A percentile compares a stretch with the other conserved stretches of the same genome.
Evolutionary conservation across 2,113 vertebrate species (phyloP).

Genomic region (Xiphophorus hellerii): DNA sequence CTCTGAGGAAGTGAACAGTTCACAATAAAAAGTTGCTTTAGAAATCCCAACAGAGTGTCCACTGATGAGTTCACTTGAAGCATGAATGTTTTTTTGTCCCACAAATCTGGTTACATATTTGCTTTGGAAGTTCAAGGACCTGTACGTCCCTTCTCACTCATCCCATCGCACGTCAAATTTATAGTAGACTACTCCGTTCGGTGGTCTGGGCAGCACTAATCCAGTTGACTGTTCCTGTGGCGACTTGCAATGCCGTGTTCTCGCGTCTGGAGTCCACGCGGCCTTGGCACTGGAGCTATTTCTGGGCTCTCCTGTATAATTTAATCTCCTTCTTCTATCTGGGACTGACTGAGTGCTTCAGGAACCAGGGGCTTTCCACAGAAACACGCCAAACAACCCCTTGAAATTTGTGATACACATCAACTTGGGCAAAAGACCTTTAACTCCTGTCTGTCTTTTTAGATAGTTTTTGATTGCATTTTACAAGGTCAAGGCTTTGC

Average conservation of each 20-base stretch:
- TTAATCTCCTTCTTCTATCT: conserved; percentile 74
- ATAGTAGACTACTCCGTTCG: background rate
- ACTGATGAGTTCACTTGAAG: too few relatives aligned
- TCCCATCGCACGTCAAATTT: background rate
- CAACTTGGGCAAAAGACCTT: background rate
- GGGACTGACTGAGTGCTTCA: conserved; percentile 60
- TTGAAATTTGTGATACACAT: background rate
- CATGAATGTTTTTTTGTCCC: too few relatives aligned
- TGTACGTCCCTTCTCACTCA: background rate
- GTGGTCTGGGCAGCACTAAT: conserved; percentile 53
- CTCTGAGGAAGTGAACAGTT: conserved; percentile 4
- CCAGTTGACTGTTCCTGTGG: conserved; percentile 55
- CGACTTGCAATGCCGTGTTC: conserved; percentile 53
- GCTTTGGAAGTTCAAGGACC: conserved; percentile 12
- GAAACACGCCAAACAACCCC: conserved; percentile 26
- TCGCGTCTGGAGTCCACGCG: conserved; percentile 56
- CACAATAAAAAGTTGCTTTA: conserved; percentile 2
- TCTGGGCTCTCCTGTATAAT: conserved; percentile 81
- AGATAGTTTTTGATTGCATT: background rate
- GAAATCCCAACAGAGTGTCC: background rate
- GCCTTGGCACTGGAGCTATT: conserved; percentile 70
- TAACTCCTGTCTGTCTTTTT: background rate
- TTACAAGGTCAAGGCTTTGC: background rate
- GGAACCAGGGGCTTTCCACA: conserved; percentile 48
- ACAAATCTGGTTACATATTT: background rate